Base-by-base conservation (phyloP, 2,888 invertebrate species). In the Perizoma flavofasciatum region DNA sequence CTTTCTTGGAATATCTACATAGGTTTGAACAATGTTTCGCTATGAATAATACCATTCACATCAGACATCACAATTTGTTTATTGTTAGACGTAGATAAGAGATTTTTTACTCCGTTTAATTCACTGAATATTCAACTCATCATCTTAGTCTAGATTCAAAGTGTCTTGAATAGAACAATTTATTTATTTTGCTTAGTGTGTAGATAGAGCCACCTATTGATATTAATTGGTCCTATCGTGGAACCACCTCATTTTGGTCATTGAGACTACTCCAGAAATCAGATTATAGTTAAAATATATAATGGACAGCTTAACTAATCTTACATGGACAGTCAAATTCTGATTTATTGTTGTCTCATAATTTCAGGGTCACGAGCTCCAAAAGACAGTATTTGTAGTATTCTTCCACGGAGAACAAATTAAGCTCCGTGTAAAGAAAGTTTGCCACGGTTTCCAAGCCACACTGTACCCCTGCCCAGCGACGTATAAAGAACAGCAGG, bases 401-500 rank as follows among this genome's bases (percentile, higher is more conserved):
- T 94, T 94, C 85, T 94, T 93, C 80, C 94, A 96, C 92, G 96
- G 96, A 4, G 96, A 96, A 62, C 95, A 96, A 76, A 93, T 96
- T 66, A 95, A 95, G 78, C 85, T 94, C 4, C 92, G 95, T 57
- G 95, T 96, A 22, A 95, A 95, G 84, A 96, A 96, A 80, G 95
- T 96, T 37, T 96, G 96, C 86, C 94, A 95, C 74, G 96, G 96
- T 0, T 96, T 95, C 86, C 94, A 95, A 49, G 96, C 96, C 0
- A 95, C 95, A 0, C 83, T 96, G 63, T 96, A 96, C 83, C 96
- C 95, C 0, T 96, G 96, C 74, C 96, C 96, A 0, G 95, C 96
- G 53, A 95, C 95, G 0, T 94, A 94, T 61, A 93, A 94, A 60
- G 96, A 96, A 63, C 91, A 96, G 60, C 85, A 95, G 61, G 95